Conservation (phyloP, 2,888 invertebrate species). For the Ceriagrion tenellum region DNA sequence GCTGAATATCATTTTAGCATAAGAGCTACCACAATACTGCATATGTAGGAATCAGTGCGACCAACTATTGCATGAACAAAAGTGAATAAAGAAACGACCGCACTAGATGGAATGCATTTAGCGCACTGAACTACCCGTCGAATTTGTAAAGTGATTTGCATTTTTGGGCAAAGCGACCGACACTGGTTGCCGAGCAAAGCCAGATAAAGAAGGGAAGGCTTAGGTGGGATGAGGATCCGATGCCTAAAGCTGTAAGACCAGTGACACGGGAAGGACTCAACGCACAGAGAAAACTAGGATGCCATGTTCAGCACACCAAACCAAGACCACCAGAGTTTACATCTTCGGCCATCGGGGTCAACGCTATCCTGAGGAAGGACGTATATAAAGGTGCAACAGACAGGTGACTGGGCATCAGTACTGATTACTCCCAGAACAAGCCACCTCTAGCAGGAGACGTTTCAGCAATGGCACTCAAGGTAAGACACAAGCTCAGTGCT, state of each 20-base stretch:
- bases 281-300: not conserved
- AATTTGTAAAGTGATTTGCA: not conserved
- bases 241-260: not conserved
- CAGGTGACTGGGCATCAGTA: conserved; percentile 10
- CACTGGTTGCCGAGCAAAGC: not conserved
- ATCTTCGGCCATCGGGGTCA: conserved; percentile 60
- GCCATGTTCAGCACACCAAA: conserved; percentile 23
- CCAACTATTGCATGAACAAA: not conserved
- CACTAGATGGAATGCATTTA: not conserved
- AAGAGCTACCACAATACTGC: too few species aligned
- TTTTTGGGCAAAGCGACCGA: conserved; percentile 22
- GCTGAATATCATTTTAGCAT: too few species aligned
- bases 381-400: conserved; percentile 49
- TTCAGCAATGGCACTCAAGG: conserved; percentile 64
- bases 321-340: conserved; percentile 21
- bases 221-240: not conserved
- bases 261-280: not conserved
- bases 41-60: not conserved
- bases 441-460: not conserved
- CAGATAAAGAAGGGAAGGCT: not conserved
- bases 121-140: not conserved
- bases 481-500: not conserved
- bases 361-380: not conserved
- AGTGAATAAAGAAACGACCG: not conserved
- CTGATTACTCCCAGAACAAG: conserved; percentile 6